Evolutionary conservation across 2,888 invertebrate species (phyloP).

Genomic region (Timema cristinae): DNA sequence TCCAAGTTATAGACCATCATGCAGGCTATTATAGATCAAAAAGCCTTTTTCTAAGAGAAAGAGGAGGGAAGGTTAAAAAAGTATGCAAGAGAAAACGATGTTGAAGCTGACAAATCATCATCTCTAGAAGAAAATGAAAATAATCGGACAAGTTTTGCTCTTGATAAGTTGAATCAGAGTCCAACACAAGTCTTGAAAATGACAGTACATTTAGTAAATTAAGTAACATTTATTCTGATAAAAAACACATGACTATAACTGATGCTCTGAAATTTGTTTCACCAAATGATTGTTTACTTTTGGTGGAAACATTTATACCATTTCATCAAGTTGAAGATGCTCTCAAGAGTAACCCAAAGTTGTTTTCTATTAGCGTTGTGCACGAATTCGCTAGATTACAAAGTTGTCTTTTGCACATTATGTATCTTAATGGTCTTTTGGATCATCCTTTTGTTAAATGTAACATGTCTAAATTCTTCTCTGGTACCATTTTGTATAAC

Average conservation of each 20-base stretch:
- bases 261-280: conserved; percentile 52
- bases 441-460: conserved; percentile 55
- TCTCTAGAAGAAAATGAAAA: neutral
- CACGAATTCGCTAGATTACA: conserved; percentile 66
- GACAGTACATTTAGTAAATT: too few relatives aligned
- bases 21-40: conserved; percentile 54
- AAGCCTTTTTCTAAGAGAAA: conserved; percentile 49
- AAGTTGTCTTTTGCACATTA: conserved; percentile 55
- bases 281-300: conserved; percentile 55
- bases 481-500: conserved; percentile 76
- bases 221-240: too few relatives aligned
- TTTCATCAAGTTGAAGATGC: conserved; percentile 57
- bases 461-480: conserved; percentile 59
- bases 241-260: conserved; percentile 25
- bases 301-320: conserved; percentile 54
- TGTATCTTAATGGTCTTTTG: conserved; percentile 62
- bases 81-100: too few relatives aligned
- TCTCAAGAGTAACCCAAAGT: conserved; percentile 51
- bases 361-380: conserved; percentile 54
- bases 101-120: neutral
- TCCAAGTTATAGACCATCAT: conserved; percentile 55
- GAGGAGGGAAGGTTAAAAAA: conserved; percentile 45
- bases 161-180: conserved; percentile 27
- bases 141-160: neutral
- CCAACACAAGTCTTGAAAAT: too few relatives aligned